phyloP scores from a whole-genome alignment of 2,888 invertebrate species.

The Aleiodes leptofemur region DNA sequence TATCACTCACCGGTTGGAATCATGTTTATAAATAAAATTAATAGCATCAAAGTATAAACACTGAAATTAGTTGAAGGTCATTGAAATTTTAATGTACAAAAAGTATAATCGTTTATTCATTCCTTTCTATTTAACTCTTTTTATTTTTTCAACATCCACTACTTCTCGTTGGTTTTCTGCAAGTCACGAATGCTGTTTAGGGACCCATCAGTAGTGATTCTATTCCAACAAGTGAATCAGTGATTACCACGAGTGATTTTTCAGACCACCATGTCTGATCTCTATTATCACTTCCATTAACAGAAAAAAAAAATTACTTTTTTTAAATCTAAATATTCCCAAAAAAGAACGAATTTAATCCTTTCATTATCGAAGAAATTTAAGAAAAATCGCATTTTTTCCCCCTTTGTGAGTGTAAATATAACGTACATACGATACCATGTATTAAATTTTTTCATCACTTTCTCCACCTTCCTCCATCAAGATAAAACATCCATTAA shows the following conservation, averaged over 20 bases:
- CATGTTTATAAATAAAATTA: constrained; percentile 34
- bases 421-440: constrained; percentile 6
- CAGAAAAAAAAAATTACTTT: too few relatives aligned
- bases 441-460: constrained; percentile 34
- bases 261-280: not conserved
- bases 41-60: not conserved
- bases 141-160: not conserved
- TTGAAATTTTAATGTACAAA: not conserved
- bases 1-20: constrained; percentile 1
- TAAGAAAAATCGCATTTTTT: too few relatives aligned
- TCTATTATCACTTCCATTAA: too few relatives aligned
- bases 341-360: too few relatives aligned
- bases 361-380: too few relatives aligned
- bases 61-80: constrained; percentile 18
- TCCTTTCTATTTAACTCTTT: not conserved
- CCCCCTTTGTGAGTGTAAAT: too few relatives aligned
- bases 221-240: constrained; percentile 17
- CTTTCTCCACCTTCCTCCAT: constrained; percentile 3
- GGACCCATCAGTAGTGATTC: constrained; percentile 19
- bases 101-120: constrained; percentile 23
- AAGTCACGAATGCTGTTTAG: constrained; percentile 4
- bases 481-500: constrained; percentile 13
- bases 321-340: too few relatives aligned
- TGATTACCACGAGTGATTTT: not conserved
- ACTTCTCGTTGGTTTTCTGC: constrained; percentile 2